phyloP scores from a whole-genome alignment of 1,140 invertebrate species.

The Steinernema feltiae region DNA sequence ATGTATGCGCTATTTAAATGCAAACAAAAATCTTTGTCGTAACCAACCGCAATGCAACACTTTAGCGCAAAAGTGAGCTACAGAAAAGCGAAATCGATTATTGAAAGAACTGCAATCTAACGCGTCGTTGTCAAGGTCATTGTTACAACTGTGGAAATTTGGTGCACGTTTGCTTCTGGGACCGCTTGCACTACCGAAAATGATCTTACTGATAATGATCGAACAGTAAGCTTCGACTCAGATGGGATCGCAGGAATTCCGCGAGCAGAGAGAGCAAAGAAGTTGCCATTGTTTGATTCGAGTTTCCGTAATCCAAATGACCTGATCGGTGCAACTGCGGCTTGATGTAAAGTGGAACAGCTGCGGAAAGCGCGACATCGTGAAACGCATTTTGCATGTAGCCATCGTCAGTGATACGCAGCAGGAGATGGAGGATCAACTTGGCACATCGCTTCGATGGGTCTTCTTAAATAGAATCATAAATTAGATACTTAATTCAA shows the following conservation, averaged over 20 bases:
- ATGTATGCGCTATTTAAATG: neutral
- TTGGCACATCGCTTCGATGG: neutral
- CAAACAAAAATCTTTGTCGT: neutral
- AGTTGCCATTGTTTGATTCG: neutral
- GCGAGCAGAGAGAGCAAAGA: neutral
- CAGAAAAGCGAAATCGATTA: conserved; percentile 7
- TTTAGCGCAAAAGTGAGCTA: neutral
- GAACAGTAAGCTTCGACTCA: conserved; percentile 22
- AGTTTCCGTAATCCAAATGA: neutral
- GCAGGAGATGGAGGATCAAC: neutral
- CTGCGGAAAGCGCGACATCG: neutral
- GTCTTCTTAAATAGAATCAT: neutral
- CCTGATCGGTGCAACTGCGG: neutral
- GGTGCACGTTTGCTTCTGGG: neutral
- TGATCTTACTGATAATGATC: conserved; percentile 32
- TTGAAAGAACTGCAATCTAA: neutral
- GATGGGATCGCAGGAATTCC: conserved; percentile 1
- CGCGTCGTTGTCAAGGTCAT: neutral
- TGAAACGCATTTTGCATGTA: neutral
- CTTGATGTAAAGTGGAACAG: neutral
- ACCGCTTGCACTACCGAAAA: neutral
- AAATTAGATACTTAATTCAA: neutral
- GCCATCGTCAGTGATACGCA: neutral
- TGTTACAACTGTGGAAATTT: neutral
- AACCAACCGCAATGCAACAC: neutral